Evolutionary conservation across 2,888 invertebrate species (phyloP), one percentile per base, ranked within the genome.

Genomic region (Uloborus plumipes): DNA sequence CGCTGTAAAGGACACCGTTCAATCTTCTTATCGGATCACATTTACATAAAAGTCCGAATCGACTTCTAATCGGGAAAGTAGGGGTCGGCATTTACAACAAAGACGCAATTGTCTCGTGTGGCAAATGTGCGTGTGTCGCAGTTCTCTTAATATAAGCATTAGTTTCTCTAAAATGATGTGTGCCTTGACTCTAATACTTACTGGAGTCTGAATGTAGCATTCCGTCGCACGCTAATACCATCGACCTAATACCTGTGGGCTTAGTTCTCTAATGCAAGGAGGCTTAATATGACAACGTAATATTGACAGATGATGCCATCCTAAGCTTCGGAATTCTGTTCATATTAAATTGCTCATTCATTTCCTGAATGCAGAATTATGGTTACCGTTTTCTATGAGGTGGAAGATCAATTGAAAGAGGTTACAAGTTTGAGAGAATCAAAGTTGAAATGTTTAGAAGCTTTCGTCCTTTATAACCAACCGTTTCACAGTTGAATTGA

Each of bases 221-320:
- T 61, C 50, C 26, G 16, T 51, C 26, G 66, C 66, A 78, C 66
- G 72, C 61, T 80, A 69, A 80, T 59, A 69, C 61, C 39, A 39
- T 58, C 51, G 50, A 18, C 73, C 61, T 73, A 79, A 79, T 79
- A 66, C 72, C 61, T n/a, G 67, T 67, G 67, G 67, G 61, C 73
- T 73, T 73, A 80, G 31, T 55, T 51, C 51, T 15, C 72, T 73
- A 79, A 73, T 79, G 67, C 67, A 59, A 66, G 72, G 59, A 3
- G 31, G 79, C 67, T 80, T 80, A 80, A 62, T 73, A 73, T 67
- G 73, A 73, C 79, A 73, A 53, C 73, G 62, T 69, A 73, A 80
- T 73, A 73, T 73, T 80, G 79, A 73, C 79, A 69, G 66, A 80
- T 69, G 73, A 67, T 73, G 66, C 22, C 26, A 65, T 55, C 69